phyloP scores from a whole-genome alignment of 2,113 vertebrate species.

The Castor canadensis region DNA sequence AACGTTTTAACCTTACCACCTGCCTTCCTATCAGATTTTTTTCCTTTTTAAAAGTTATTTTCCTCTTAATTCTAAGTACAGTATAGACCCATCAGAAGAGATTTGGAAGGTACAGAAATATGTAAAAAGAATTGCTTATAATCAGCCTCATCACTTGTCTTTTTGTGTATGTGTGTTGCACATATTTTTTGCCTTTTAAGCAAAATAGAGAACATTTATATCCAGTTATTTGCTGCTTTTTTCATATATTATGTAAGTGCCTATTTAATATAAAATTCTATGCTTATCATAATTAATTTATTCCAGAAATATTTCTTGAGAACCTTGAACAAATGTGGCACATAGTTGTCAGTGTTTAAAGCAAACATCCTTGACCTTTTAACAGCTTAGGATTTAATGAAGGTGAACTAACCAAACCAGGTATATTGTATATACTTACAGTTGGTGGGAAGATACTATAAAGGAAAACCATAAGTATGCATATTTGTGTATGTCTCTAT shows the following conservation, averaged over 20 bases:
- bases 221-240: background rate
- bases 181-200: background rate
- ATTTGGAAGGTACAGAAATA: background rate
- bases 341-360: background rate
- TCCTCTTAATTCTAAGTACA: background rate
- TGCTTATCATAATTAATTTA: too few relatives aligned
- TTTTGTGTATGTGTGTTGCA: background rate
- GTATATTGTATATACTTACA: background rate
- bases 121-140: background rate
- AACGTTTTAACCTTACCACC: background rate
- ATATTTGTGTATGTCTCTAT: background rate
- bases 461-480: background rate
- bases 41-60: background rate
- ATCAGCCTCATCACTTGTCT: background rate
- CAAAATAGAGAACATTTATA: background rate
- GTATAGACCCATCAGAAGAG: background rate
- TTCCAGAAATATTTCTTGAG: conserved; percentile 30
- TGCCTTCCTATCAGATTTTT: background rate
- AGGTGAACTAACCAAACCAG: background rate
- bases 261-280: conserved; percentile 20
- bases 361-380: background rate
- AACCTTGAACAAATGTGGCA: background rate
- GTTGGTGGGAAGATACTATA: background rate
- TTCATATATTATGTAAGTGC: background rate
- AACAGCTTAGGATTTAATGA: background rate